Base-by-base conservation (phyloP, 2,888 invertebrate genomes). In the Chironomus tentans region DNA sequence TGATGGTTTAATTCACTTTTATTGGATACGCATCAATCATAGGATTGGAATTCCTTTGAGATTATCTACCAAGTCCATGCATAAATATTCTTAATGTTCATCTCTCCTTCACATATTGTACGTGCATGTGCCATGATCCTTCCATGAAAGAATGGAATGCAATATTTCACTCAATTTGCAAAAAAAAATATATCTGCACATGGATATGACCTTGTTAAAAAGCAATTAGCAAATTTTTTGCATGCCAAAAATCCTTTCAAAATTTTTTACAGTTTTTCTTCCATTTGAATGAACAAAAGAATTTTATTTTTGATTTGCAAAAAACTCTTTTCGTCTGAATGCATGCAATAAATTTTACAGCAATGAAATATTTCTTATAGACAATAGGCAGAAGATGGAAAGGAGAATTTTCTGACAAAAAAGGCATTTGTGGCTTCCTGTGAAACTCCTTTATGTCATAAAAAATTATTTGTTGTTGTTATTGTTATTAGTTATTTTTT, bases 1-100 rank as follows among this genome's bases (percentile, higher is more conserved):
- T 78, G 78, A 78, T 71, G 70, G 72, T 78, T 72, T 78, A 79
- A 78, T 79, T 74, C 78, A 77, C 77, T 77, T 78, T 78, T 78
- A 78, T 78, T 77, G 78, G 56, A 78, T 71, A 15, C 24, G 56
- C 56, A 71, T 71, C 71, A 71, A 71, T 71, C 71, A 71, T 56
- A 24, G 24, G 10, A 7, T n/a, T 12, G 47, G 22, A 6, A 50
- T 15, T 70, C 56, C 56, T 56, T 15, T 56, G 56, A 15, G 56
- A 56, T 18, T 18, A 56, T 56, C 38, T 38, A 10, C 38, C 38
- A 56, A 7, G 15, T 56, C 5, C 15, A 56, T 56, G 18, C 56
- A 56, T 56, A 18, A 56, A 56, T 56, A 56, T 18, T 15, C 2
- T 6, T 56, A 38, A 38, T 38, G 38, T 38, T 38, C 28, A 28